Percentiles rank a stretch among this genome's conserved stretches.
phyloP scores from a whole-genome alignment of 2,888 invertebrate genomes.

The Cryptophagus acutangulus region DNA sequence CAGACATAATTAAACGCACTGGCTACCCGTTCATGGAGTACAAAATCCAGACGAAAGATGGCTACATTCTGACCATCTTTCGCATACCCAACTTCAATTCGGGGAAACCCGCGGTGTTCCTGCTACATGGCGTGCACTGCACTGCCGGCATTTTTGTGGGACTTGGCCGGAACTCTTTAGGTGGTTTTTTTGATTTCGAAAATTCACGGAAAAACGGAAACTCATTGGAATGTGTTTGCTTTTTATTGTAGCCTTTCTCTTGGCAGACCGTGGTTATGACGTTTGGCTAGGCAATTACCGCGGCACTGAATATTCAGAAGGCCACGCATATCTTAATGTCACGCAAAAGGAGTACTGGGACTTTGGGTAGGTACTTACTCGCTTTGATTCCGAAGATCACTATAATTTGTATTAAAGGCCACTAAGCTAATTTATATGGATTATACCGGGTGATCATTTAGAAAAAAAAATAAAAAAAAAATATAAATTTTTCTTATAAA shows the following conservation, averaged over 20 bases:
- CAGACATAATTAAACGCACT: constrained; percentile 38
- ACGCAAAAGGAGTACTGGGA: constrained; percentile 40
- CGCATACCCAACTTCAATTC: constrained; percentile 34
- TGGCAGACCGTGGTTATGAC: constrained; percentile 53
- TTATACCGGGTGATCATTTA: too few relatives aligned
- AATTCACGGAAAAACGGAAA: constrained; percentile 1
- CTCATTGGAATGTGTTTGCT: background rate
- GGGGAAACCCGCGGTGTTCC: constrained; percentile 37
- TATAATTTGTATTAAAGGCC: too few relatives aligned
- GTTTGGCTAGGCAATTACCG: constrained; percentile 54
- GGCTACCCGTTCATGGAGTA: constrained; percentile 39
- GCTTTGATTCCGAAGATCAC: too few relatives aligned
- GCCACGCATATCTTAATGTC: constrained; percentile 35
- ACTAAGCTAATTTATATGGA: too few relatives aligned
- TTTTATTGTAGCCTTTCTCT: constrained; percentile 34
- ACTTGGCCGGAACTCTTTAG: constrained; percentile 39
- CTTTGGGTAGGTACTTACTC: constrained; percentile 36
- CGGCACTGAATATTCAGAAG: constrained; percentile 42
- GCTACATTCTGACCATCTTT: constrained; percentile 36
- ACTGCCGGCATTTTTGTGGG: constrained; percentile 39
- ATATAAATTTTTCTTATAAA: too few relatives aligned
- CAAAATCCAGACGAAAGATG: constrained; percentile 37
- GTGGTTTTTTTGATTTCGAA: constrained; percentile 24
- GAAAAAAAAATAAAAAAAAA: too few relatives aligned
- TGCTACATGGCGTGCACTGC: constrained; percentile 40